Base-by-base conservation (phyloP, 2,888 invertebrate species). In the Sphaeridia pumilis region DNA sequence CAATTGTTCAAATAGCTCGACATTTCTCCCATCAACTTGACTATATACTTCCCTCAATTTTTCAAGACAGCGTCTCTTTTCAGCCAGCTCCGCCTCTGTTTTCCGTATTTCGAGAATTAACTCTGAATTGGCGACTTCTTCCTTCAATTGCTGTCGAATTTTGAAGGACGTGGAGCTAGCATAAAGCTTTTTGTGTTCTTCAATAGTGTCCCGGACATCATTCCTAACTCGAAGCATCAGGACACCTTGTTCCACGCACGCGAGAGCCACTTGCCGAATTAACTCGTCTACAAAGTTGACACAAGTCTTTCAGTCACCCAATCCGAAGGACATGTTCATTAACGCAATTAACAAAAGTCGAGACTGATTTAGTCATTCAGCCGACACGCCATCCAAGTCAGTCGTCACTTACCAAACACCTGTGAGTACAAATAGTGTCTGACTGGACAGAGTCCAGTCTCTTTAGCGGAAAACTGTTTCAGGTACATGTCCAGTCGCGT, bases 261-360 rank as follows among this genome's bases (percentile, higher is more conserved):
- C 35, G 21, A 51, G 45, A 12, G 51, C 44, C 4, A 35, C 22
- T n/a, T 51, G 36, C 21, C 51, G 45, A 38, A 51, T 51, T 20
- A 51, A 14, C 28, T 51, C 51, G 28, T 51, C 51, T 51, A 25
- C 53, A 17, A 34, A n/a, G n/a, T n/a, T n/a, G n/a, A n/a, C n/a
- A n/a, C n/a, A n/a, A n/a, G n/a, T n/a, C n/a, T n/a, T n/a, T n/a
- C n/a, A n/a, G n/a, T n/a, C n/a, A n/a, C n/a, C n/a, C n/a, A n/a
- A n/a, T n/a, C n/a, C n/a, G n/a, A n/a, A n/a, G n/a, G n/a, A n/a
- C n/a, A n/a, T n/a, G n/a, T n/a, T n/a, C n/a, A n/a, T n/a, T n/a
- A n/a, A n/a, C n/a, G n/a, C n/a, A n/a, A n/a, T n/a, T 31, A 31
- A 7, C 7, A 31, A 31, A 31, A 31, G 31, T 31, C 14, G 14